Evolutionary conservation across 2,888 invertebrate species (phyloP), one percentile per base, ranked within the genome.

Genomic region (Cotesia congregata): DNA sequence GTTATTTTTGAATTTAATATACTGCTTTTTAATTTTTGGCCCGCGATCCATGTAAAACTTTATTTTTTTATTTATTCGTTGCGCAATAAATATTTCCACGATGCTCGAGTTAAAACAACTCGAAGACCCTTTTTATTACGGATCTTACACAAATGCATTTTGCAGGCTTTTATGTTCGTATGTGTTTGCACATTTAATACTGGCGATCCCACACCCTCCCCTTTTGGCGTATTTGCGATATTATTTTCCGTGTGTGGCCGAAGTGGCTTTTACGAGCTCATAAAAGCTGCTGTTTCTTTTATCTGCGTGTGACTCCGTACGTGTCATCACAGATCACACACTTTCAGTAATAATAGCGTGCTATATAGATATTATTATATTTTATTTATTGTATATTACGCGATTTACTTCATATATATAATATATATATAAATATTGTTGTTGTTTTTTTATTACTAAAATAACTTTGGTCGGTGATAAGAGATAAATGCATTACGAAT

Each of bases 231-330:
- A 41, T 40, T 17, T 41, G n/a, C n/a, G 67, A 12, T 50, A 17
- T 65, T 67, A 65, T 59, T 59, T 41, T 67, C 40, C 9, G 59
- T 60, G 72, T 67, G 67, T 65, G 50, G 79, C 69, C 78, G 75
- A 73, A 72, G 80, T 70, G 72, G 76, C 77, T 80, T 82, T 80
- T 82, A 82, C 79, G 80, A 80, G 77, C 78, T 79, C 80, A 82
- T 85, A 85, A 85, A 85, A 82, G 75, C 75, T 67, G 72, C 80
- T 83, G 81, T 83, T 85, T 83, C 79, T 83, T 85, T 85, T 86
- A 86, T 85, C 85, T 81, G 80, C 85, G 83, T 80, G 83, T 79
- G 82, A 82, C 81, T 82, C 80, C 71, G 77, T 78, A 73, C 71
- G 72, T 64, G 70, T 74, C 73, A 65, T 67, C 64, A 72, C 64